Evolutionary conservation across 2,797 vertebrate species (phyloP).

Genomic region (Microchirus variegatus): DNA sequence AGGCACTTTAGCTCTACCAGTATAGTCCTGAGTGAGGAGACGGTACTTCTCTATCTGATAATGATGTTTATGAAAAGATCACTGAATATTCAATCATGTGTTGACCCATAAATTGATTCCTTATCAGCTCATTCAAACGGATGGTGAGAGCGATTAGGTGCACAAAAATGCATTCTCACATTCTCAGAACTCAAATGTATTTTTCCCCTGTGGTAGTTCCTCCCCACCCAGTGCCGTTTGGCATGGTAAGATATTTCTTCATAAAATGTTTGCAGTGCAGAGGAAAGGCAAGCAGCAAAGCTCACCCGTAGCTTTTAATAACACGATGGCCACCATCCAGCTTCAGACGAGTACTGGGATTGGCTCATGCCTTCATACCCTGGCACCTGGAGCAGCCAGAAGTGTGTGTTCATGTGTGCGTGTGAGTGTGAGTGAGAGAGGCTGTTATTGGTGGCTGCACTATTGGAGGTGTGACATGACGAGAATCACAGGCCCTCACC

Average conservation of each 20-base stretch:
- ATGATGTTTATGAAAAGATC: conserved; percentile 76
- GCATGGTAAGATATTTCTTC: conserved; percentile 60
- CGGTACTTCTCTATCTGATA: conserved; percentile 58
- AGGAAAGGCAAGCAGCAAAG: conserved; percentile 84
- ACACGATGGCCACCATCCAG: conserved; percentile 92
- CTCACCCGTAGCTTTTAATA: conserved; percentile 95
- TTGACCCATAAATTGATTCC: conserved; percentile 61
- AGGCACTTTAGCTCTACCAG: conserved; percentile 74
- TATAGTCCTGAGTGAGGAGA: conserved; percentile 70
- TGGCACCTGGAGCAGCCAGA: conserved; percentile 91
- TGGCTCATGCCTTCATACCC: conserved; percentile 82
- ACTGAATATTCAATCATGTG: conserved; percentile 65
- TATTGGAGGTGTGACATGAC: conserved; percentile 84
- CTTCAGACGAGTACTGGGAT: conserved; percentile 85
- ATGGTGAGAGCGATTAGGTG: conserved; percentile 32
- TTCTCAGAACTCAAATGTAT: conserved; percentile 8
- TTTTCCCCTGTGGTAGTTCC: conserved; percentile 42
- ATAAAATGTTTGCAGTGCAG: conserved; percentile 70
- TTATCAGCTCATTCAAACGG: conserved; percentile 55
- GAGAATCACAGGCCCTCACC: conserved; percentile 88
- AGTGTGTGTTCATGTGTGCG: conserved; percentile 52
- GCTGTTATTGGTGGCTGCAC: conserved; percentile 70
- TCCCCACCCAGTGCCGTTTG: conserved; percentile 46
- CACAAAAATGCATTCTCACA: conserved; percentile 42
- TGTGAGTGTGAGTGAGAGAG: conserved; percentile 42